Evolutionary conservation across 2,113 vertebrate genomes (phyloP), one percentile per base, ranked within the genome.

Genomic region (Osmerus mordax): DNA sequence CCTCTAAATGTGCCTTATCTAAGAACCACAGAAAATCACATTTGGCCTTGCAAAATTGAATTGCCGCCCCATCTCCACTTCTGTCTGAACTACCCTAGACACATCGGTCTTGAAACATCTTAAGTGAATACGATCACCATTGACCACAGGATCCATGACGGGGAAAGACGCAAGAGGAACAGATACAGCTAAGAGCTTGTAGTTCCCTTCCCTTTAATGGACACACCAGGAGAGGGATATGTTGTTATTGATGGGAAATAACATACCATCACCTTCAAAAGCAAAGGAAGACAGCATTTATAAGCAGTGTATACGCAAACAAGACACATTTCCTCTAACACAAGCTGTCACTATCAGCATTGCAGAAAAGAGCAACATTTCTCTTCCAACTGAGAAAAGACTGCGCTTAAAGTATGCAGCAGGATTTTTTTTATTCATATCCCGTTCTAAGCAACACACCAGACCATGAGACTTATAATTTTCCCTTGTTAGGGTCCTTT

Each of bases 401-500:
- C 63, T 59, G 73, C 71, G 77, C 72, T 66, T 72, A 25, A 73
- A 55, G 62, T 56, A 15, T 28, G 68, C 23, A 62, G 36, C 36
- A 41, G 36, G 32, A 47, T 19, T 58, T 73, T 89, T 83, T 89
- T 1, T 6, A 85, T 85, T 84, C 82, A 60, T 63, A 64, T 74
- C 64, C 47, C 21, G 19, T 36, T 74, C 68, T 16, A 69, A 76
- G 81, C 76, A 72, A 76, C 69, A 67, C 74, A 68, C 84, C 81
- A 75, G 77, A 82, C 67, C 58, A 12, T 53, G 78, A 77, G 76
- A 84, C 89, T 87, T 92, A 84, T 91, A 90, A 90, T 92, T 92
- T 91, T 81, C 86, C 77, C 85, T 83, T 87, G 87, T 91, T 89
- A 83, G 79, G 82, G 80, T 80, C 62, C 80, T 87, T 88, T 91